Percentiles rank a stretch among this genome's conserved stretches.
Evolutionary conservation across 2,888 invertebrate species (phyloP).

Genomic region (Andrena fulva): DNA sequence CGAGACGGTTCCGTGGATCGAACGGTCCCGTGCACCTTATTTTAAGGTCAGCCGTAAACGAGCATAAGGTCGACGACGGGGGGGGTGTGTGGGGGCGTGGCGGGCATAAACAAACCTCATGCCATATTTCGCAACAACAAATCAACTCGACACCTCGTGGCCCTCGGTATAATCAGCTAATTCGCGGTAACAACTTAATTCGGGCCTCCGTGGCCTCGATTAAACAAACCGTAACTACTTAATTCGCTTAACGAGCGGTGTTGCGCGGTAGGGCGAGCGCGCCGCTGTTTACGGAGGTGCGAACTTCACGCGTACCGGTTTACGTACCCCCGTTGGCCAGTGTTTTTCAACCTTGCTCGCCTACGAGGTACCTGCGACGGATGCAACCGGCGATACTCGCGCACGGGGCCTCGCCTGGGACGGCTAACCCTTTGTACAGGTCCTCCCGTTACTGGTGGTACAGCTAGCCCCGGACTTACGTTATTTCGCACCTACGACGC

Average conservation of each 20-base stretch:
- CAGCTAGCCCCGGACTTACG: too few relatives aligned
- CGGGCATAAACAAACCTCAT: slow-evolving; percentile 69
- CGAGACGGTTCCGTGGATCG: slow-evolving; percentile 48
- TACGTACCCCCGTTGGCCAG: slow-evolving; percentile 22
- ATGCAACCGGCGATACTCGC: too few relatives aligned
- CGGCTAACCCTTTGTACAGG: too few relatives aligned
- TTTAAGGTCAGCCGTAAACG: slow-evolving; percentile 69
- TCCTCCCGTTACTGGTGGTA: too few relatives aligned
- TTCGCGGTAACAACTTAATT: slow-evolving; percentile 82
- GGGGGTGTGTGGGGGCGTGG: slow-evolving; percentile 51
- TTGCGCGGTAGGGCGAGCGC: slow-evolving; percentile 56
- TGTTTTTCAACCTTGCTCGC: slow-evolving; percentile 27
- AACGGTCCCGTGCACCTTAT: slow-evolving; percentile 52
- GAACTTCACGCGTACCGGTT: slow-evolving; percentile 53
- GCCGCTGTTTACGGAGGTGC: slow-evolving; percentile 55
- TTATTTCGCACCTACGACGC: too few relatives aligned
- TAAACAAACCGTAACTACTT: slow-evolving; percentile 81
- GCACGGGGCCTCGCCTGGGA: too few relatives aligned
- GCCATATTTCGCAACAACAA: slow-evolving; percentile 76
- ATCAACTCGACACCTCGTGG: slow-evolving; percentile 80
- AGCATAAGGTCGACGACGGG: slow-evolving; percentile 63
- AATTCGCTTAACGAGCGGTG: slow-evolving; percentile 77
- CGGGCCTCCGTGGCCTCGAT: slow-evolving; percentile 78
- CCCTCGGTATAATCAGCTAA: slow-evolving; percentile 79
- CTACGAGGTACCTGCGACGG: too few relatives aligned